Evolutionary conservation across 2,888 invertebrate genomes (phyloP).

Genomic region (Furcula furcula): DNA sequence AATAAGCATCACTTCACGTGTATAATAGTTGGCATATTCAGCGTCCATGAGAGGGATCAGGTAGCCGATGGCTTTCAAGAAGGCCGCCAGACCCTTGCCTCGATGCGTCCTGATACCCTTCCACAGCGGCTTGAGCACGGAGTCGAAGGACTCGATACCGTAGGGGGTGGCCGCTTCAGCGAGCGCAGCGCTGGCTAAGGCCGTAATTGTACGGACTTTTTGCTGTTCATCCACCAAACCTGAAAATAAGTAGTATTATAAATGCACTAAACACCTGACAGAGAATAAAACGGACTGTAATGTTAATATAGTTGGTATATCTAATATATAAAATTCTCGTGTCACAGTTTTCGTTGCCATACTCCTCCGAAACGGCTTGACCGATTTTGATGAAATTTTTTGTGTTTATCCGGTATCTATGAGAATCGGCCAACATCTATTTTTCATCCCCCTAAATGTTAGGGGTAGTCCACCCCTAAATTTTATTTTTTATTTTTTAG

Average conservation of each 20-base stretch:
- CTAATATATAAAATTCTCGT: too few species aligned
- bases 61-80: constrained; percentile 99
- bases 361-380: too few species aligned
- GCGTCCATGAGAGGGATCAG: constrained; percentile 99
- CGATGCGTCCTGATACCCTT: constrained; percentile 97
- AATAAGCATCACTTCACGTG: constrained; percentile 98
- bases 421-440: too few species aligned
- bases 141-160: constrained; percentile 99
- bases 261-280: too few species aligned
- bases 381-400: too few species aligned
- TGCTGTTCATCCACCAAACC: constrained; percentile 99
- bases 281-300: too few species aligned
- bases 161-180: constrained; percentile 99
- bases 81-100: constrained; percentile 98
- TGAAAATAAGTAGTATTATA: constrained; percentile 38
- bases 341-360: too few species aligned
- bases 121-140: constrained; percentile 99
- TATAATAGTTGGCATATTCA: constrained; percentile 99
- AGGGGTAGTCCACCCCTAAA: too few species aligned
- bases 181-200: constrained; percentile 97
- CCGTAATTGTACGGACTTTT: constrained; percentile 99
- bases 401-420: too few species aligned
- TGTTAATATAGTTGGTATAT: too few species aligned
- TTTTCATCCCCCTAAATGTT: too few species aligned
- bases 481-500: too few species aligned